Conservation (phyloP, 2,888 invertebrate genomes). For the Lathronympha strigana region DNA sequence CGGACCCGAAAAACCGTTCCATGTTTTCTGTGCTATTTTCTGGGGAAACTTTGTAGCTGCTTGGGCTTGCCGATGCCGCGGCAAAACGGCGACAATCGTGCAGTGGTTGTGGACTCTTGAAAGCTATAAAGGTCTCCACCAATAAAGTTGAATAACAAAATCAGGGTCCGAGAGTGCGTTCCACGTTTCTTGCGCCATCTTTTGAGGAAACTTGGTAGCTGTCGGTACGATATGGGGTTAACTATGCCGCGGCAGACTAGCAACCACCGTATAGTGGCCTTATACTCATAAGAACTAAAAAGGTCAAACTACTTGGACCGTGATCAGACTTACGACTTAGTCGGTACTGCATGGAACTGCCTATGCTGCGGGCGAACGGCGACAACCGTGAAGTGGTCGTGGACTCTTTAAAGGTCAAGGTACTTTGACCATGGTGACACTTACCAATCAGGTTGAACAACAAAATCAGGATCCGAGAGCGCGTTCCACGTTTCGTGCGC, state of each 20-base stretch:
- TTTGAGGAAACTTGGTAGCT: conserved; percentile 58
- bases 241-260: conserved; percentile 64
- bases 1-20: conserved; percentile 61
- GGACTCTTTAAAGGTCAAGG: conserved; percentile 62
- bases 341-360: conserved; percentile 59
- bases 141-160: no score
- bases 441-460: conserved; percentile 76
- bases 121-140: no score
- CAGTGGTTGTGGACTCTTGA: conserved; percentile 71
- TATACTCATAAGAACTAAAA: conserved; percentile 69
- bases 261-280: conserved; percentile 74
- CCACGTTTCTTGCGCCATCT: conserved; percentile 63
- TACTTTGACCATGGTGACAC: conserved; percentile 7
- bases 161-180: conserved; percentile 64
- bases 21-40: conserved; percentile 62
- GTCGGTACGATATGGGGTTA: conserved; percentile 60
- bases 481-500: conserved; percentile 65
- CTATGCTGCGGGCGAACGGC: conserved; percentile 66
- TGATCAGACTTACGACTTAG: conserved; percentile 56
- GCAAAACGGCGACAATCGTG: conserved; percentile 69
- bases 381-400: conserved; percentile 73
- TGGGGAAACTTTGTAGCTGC: conserved; percentile 59
- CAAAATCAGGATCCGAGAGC: conserved; percentile 64
- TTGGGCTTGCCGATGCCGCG: conserved; percentile 61
- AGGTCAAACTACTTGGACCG: conserved; percentile 49